phyloP scores from a whole-genome alignment of 2,888 invertebrate genomes.

The Phengaris alcon region DNA sequence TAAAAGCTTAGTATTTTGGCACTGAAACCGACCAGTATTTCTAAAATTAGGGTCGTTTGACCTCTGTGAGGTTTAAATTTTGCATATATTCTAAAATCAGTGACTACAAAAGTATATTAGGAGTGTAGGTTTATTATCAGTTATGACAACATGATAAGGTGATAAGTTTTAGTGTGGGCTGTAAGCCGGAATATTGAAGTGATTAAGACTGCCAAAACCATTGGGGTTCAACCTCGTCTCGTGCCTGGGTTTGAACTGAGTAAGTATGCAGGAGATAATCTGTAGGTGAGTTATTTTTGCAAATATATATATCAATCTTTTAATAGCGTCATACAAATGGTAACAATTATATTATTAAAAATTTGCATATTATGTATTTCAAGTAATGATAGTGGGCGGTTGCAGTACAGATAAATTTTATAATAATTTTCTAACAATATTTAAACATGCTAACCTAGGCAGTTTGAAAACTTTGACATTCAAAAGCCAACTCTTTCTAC shows the following conservation, averaged over 20 bases:
- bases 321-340: background rate
- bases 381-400: background rate
- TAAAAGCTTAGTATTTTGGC: constrained; percentile 12
- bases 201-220: background rate
- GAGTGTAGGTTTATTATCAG: constrained; percentile 19
- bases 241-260: background rate
- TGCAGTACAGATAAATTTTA: background rate
- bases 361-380: background rate
- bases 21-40: constrained; percentile 8
- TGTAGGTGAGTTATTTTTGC: constrained; percentile 19
- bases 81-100: background rate
- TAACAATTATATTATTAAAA: background rate
- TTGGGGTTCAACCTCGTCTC: too few relatives aligned
- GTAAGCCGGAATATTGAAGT: constrained; percentile 15
- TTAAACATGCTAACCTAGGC: constrained; percentile 1
- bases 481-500: too few relatives aligned
- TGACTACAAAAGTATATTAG: constrained; percentile 8
- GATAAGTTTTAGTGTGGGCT: constrained; percentile 23
- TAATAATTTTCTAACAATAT: background rate
- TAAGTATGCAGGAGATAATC: constrained; percentile 11
- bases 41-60: constrained; percentile 14
- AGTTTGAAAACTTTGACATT: background rate
- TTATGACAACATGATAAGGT: constrained; percentile 19
- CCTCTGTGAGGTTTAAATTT: constrained; percentile 22
- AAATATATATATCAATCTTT: background rate